Percentiles rank a stretch among this genome's conserved stretches.
Evolutionary conservation across 1,140 invertebrate genomes (phyloP).

Genomic region (Macrocentrus cingulum): DNA sequence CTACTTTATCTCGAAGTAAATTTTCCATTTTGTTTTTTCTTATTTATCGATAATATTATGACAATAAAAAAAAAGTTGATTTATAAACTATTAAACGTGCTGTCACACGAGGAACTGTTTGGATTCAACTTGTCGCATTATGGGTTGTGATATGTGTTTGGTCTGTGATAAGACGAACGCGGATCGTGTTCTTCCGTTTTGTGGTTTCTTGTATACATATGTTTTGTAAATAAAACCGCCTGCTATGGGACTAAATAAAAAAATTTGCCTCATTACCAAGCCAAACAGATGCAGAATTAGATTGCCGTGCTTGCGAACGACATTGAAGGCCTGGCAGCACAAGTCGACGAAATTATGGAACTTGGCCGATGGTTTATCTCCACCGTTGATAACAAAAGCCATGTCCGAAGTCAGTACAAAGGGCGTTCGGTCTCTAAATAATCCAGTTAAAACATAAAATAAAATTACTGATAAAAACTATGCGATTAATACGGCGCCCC

Average conservation of each 20-base stretch:
- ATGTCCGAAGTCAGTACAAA: conserved; percentile 98
- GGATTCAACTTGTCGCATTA: too few species aligned
- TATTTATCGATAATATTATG: conserved; percentile 2
- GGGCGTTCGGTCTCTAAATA: conserved; percentile 86
- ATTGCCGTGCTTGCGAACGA: conserved; percentile 91
- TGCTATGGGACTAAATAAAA: too few species aligned
- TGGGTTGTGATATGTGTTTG: too few species aligned
- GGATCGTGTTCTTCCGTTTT: too few species aligned
- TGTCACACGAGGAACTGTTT: too few species aligned
- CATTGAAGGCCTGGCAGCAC: conserved; percentile 96
- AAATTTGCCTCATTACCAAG: conserved; percentile 65
- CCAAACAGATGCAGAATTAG: conserved; percentile 91
- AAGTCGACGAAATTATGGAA: conserved; percentile 98
- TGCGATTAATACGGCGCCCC: too few species aligned
- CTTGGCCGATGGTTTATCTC: conserved; percentile 87
- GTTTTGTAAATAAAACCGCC: too few species aligned
- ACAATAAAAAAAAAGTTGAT: conserved; percentile 7
- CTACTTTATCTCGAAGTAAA: conserved; percentile 13
- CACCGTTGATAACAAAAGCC: conserved; percentile 98
- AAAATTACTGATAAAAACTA: neutral
- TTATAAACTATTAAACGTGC: too few species aligned
- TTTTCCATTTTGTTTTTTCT: conserved; percentile 31
- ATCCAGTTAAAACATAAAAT: conserved; percentile 25
- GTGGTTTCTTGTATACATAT: too few species aligned
- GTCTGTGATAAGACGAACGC: too few species aligned